Conservation (phyloP, 2,888 invertebrate species). For the Oxystoma pomonae region DNA sequence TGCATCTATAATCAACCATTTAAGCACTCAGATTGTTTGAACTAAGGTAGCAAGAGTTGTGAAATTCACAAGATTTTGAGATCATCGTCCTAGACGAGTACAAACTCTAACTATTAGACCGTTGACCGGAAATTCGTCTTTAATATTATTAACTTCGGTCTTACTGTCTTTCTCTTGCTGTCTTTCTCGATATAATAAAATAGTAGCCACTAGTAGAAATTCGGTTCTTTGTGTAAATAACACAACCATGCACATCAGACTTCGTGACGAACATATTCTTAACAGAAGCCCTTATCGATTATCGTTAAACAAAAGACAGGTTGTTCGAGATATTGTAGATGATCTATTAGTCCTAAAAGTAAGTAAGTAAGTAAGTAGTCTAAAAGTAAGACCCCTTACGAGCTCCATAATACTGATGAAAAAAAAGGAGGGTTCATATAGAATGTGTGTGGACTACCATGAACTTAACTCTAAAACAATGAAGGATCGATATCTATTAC, state of each 20-base stretch:
- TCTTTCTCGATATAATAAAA: slow-evolving; percentile 7
- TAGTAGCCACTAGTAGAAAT: slow-evolving; percentile 9
- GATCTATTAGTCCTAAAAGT: slow-evolving; percentile 12
- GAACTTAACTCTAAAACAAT: slow-evolving; percentile 29
- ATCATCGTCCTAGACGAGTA: slow-evolving; percentile 7
- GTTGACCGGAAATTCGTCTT: too few relatives aligned
- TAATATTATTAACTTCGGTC: too few relatives aligned
- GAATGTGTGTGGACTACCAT: slow-evolving; percentile 25
- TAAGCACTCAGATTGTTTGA: slow-evolving; percentile 7
- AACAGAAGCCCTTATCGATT: slow-evolving; percentile 19
- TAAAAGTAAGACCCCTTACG: slow-evolving; percentile 3
- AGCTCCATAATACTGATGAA: slow-evolving; percentile 5
- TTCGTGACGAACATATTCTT: slow-evolving; percentile 17
- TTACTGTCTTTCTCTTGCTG: too few relatives aligned
- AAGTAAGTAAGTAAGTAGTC: background rate
- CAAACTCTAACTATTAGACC: background rate
- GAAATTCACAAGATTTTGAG: slow-evolving; percentile 4
- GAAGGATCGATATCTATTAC: slow-evolving; percentile 29
- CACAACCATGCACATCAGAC: slow-evolving; percentile 14
- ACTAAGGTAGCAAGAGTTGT: slow-evolving; percentile 7
- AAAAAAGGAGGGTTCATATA: slow-evolving; percentile 12
- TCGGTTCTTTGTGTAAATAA: slow-evolving; percentile 15
- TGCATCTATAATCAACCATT: slow-evolving; percentile 4
- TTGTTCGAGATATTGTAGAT: slow-evolving; percentile 18
- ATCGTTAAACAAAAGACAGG: slow-evolving; percentile 12